Base-by-base conservation (phyloP, 2,888 invertebrate genomes). In the Ophioninae sp. region DNA sequence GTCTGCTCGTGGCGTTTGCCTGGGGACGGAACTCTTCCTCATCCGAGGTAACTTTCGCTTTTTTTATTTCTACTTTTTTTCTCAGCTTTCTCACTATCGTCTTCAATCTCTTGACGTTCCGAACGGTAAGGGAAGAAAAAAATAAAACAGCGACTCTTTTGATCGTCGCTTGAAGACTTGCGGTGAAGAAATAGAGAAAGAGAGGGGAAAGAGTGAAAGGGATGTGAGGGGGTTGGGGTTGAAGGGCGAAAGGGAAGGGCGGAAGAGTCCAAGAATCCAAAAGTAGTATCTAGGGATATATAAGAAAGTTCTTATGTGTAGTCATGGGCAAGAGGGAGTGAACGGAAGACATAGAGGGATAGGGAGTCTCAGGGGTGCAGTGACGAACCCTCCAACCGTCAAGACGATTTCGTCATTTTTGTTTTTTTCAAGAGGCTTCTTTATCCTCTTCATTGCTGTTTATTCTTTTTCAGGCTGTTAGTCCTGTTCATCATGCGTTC, bases 361-460 rank as follows among this genome's bases (percentile, higher is more conserved):
- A 65, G 76, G 70, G 17, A 72, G 76, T 80, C 83, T 74, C 72
- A 65, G 62, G 76, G 80, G 73, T 73, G 41, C 23, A 62, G 62
- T 73, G 61, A 62, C 61, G 64, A 77, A 80, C 76, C 76, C 79
- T 80, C 80, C 68, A 59, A 41, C 85, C 86, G 85, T 86, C 86
- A 88, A 86, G 87, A 84, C 85, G 85, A 86, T 86, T 86, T 86
- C 84, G 85, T 20, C 70, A 76, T 73, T 84, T 86, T 87, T 86
- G 44, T n/a, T 30, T 30, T 30, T 30, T 86, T 69, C 74, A 64
- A 64, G 57, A 73, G 78, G 39, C 44, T 57, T 78, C 21, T 77
- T 75, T 23, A n/a, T 39, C 17, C 37, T 68, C 73, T 80, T 50
- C 50, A 69, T 56, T 68, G 62, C 68, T 68, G 68, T 81, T 82